phyloP scores from a whole-genome alignment of 2,888 invertebrate genomes.

The Ectemnius lituratus region DNA sequence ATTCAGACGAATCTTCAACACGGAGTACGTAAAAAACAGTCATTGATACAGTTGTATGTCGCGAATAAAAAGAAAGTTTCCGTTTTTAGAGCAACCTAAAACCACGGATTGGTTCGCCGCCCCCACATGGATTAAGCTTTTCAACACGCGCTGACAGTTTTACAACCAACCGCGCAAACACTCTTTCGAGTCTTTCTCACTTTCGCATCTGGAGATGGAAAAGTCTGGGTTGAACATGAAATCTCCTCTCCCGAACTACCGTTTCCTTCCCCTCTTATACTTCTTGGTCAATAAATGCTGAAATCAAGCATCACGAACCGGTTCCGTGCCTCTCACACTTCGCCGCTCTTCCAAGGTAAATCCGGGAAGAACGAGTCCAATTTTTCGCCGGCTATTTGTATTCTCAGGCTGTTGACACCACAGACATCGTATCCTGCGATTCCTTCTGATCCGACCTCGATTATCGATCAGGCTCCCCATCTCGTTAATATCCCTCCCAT shows the following conservation, averaged over 20 bases:
- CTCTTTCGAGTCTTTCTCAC: not conserved
- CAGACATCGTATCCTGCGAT: no score
- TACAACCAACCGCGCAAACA: constrained; percentile 8
- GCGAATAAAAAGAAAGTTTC: constrained; percentile 3
- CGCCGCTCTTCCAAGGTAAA: not conserved
- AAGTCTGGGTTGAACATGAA: not conserved
- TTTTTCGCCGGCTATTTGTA: not conserved
- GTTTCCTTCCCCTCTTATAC: not conserved
- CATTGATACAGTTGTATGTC: not conserved
- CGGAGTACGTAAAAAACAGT: no score
- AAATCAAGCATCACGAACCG: constrained; percentile 3
- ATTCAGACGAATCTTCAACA: no score
- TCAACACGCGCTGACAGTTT: not conserved
- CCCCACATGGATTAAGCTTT: not conserved
- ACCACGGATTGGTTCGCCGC: not conserved
- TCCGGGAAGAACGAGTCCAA: not conserved
- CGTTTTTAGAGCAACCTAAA: constrained; percentile 21
- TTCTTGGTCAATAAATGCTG: not conserved
- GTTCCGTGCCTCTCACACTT: constrained; percentile 9
- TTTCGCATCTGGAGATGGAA: not conserved
- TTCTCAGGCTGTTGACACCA: no score
- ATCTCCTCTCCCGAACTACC: not conserved
- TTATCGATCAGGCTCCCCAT: no score
- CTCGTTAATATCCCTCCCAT: no score
- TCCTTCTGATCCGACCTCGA: no score